Conservation (phyloP, 2,888 invertebrate genomes). For the Nebria brevicollis region DNA sequence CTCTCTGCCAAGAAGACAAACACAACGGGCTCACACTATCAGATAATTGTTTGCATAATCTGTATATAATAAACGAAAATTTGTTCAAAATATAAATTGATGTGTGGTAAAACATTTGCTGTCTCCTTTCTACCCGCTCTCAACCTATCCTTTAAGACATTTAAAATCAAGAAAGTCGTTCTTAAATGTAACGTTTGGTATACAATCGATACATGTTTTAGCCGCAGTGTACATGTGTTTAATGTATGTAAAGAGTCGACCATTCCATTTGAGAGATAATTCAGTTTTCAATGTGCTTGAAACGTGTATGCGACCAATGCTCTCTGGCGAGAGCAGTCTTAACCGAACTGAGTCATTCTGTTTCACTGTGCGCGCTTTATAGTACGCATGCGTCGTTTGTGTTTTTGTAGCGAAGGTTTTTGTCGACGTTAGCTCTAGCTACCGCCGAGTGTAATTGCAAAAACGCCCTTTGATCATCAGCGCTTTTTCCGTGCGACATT, state of each 20-base stretch:
- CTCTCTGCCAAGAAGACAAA: too few relatives aligned
- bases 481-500: conserved; percentile 19
- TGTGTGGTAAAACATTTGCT: too few relatives aligned
- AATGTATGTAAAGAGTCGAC: background rate
- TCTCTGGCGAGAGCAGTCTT: conserved; percentile 16
- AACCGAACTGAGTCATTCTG: conserved; percentile 30
- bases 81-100: too few relatives aligned
- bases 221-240: too few relatives aligned
- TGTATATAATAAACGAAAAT: too few relatives aligned
- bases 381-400: conserved; percentile 17
- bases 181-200: too few relatives aligned
- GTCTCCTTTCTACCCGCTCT: too few relatives aligned
- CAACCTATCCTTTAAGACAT: too few relatives aligned
- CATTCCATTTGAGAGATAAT: conserved; percentile 37
- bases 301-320: background rate
- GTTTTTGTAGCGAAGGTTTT: conserved; percentile 36
- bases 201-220: too few relatives aligned
- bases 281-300: conserved; percentile 38
- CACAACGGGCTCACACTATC: too few relatives aligned
- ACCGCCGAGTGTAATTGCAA: conserved; percentile 36
- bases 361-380: background rate
- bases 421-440: background rate
- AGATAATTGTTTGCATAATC: too few relatives aligned
- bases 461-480: conserved; percentile 41
- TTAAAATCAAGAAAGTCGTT: too few relatives aligned